Evolutionary conservation across 2,888 invertebrate species (phyloP).

Genomic region (Abscondita cerata): DNA sequence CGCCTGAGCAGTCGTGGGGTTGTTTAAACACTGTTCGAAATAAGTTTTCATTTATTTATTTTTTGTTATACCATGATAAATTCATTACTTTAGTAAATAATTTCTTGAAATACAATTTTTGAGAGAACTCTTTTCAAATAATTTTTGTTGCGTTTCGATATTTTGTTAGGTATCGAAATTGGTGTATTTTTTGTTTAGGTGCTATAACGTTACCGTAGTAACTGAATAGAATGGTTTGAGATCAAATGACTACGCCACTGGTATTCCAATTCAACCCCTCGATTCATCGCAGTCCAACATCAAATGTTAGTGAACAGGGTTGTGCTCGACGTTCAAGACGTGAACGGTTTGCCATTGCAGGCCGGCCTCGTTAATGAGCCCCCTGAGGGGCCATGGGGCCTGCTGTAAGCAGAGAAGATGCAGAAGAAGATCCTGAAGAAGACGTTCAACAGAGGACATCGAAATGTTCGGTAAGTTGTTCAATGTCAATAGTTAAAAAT

Average conservation of each 20-base stretch:
- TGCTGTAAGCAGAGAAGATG: constrained; percentile 63
- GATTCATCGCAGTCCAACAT: constrained; percentile 13
- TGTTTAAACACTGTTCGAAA: constrained; percentile 1
- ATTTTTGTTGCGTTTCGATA: too few species aligned
- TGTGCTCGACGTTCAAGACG: constrained; percentile 23
- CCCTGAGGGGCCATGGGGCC: constrained; percentile 65
- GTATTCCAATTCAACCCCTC: constrained; percentile 10
- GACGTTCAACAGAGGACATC: constrained; percentile 63
- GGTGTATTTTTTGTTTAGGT: not conserved
- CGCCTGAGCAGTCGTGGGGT: not conserved
- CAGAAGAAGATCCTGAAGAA: constrained; percentile 63
- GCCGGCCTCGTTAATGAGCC: constrained; percentile 63
- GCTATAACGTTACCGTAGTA: too few species aligned
- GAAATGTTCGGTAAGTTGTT: constrained; percentile 61
- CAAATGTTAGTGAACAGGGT: constrained; percentile 24
- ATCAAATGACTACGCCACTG: not conserved
- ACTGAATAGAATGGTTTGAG: not conserved
- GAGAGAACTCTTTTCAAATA: too few species aligned
- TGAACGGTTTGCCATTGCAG: constrained; percentile 49
- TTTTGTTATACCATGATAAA: constrained; percentile 2
- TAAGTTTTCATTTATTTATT: constrained; percentile 1
- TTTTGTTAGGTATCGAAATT: not conserved
- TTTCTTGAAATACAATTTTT: not conserved
- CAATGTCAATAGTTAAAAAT: constrained; percentile 10
- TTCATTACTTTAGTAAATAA: not conserved